Conservation (phyloP, 2,797 vertebrate genomes). For the Poecilia wingei region DNA sequence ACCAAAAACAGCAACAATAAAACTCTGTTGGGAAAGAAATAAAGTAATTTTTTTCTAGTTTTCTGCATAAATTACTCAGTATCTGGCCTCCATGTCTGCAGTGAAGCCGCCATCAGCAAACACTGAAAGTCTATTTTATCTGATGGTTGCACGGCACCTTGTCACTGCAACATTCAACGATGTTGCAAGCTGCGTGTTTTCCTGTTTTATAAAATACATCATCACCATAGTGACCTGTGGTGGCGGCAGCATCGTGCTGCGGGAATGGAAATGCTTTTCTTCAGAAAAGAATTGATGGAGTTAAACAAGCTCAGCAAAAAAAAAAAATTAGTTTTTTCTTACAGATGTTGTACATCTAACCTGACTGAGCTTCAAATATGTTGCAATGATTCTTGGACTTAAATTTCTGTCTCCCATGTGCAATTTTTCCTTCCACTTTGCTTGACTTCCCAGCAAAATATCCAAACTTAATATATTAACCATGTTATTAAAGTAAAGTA, state of each 20-base stretch:
- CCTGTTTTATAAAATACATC: neutral
- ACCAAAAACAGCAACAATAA: neutral
- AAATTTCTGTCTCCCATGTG: neutral
- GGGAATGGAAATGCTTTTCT: neutral
- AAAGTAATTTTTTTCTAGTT: neutral
- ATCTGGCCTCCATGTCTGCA: neutral
- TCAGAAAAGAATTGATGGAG: neutral
- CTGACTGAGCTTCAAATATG: neutral
- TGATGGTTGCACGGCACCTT: no score
- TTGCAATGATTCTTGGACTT: neutral
- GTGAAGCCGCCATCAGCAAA: neutral
- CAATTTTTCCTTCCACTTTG: neutral
- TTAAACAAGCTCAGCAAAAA: neutral
- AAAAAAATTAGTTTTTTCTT: neutral
- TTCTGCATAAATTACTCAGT: neutral
- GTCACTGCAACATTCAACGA: neutral
- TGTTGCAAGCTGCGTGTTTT: neutral
- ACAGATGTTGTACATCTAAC: neutral
- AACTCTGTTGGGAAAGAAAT: neutral
- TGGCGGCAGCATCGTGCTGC: neutral
- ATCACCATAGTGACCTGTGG: neutral
- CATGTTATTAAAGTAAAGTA: neutral
- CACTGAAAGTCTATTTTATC: neutral
- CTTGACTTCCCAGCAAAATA: neutral
- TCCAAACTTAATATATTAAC: no score